Base-by-base conservation (phyloP, 2,113 vertebrate genomes). In the Etheostoma spectabile region DNA sequence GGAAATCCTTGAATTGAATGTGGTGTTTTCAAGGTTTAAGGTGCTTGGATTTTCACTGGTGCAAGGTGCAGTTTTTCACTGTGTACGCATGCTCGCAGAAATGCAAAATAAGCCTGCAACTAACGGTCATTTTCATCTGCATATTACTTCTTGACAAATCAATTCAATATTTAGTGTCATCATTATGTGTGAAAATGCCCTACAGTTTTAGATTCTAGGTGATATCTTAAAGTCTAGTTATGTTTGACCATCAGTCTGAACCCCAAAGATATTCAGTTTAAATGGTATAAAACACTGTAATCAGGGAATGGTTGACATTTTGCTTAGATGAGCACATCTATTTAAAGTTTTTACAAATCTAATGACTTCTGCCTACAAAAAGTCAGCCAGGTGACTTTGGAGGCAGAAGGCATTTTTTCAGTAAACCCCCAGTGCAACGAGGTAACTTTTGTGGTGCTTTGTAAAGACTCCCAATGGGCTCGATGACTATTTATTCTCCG, bases 401-500 rank as follows among this genome's bases (percentile, higher is more conserved):
- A 74, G 64, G 13, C 70, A 66, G 35, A 85, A 56, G 51, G 24
- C 12, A 13, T 35, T 63, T 62, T n/a, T 62, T 89, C 77, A 56
- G 52, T 74, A 80, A 74, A 63, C n/a, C 46, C 10, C 2, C 51
- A 38, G 65, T 76, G 11, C 57, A 77, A 15, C 60, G 8, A 80
- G 55, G 72, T 67, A 82, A 87, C 65, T 38, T 74, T 66, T 86
- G 77, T 88, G 78, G n/a, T 67, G 30, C 66, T 79, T 82, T 85
- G 42, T 52, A 77, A 68, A 76, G 46, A 14, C 59, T 79, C 55
- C 55, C 55, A 77, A 74, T 87, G 86, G 80, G 82, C 91, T 89
- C 52, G 21, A 81, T 87, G 84, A 85, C 85, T 88, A 35, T 75
- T 88, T 72, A 55, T 75, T 83, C 59, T 82, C 8, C 60, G 42